Percentiles rank a stretch among this genome's conserved stretches.
Evolutionary conservation across 2,797 vertebrate genomes (phyloP).

Genomic region (Spatula versicolor): DNA sequence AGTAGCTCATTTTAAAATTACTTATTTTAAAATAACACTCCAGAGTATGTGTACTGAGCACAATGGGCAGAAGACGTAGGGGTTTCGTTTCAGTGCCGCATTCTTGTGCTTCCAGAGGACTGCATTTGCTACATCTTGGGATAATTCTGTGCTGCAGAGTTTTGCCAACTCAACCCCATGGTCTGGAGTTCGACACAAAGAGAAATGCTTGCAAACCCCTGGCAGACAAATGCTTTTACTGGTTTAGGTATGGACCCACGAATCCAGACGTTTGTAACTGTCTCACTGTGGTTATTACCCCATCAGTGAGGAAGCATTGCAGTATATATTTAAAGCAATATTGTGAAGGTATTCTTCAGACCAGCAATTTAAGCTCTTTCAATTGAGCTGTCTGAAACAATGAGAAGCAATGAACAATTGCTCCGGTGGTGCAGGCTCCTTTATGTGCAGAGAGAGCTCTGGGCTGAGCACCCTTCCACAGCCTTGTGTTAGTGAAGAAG

Average conservation of each 20-base stretch:
- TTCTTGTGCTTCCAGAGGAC: conserved; percentile 7
- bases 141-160: neutral
- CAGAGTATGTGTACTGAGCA: neutral
- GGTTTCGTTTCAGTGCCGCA: neutral
- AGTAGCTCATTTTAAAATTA: neutral
- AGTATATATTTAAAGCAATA: conserved; percentile 20
- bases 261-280: conserved; percentile 56
- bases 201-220: conserved; percentile 35
- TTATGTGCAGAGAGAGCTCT: neutral
- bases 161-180: neutral
- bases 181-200: conserved; percentile 36
- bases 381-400: conserved; percentile 37
- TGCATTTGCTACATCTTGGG: conserved; percentile 37
- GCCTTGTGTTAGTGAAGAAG: neutral
- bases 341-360: conserved; percentile 30
- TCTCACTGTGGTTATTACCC: conserved; percentile 39
- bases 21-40: neutral
- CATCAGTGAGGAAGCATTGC: conserved; percentile 13
- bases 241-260: conserved; percentile 8
- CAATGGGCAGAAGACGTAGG: neutral
- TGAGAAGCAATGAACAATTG: neutral
- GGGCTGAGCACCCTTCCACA: neutral
- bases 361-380: conserved; percentile 29
- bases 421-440: neutral
- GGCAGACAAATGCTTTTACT: neutral